These are phyloP conservation scores for Metacarcinus magister DNA, from an alignment of 2,888 invertebrate genomes.

Conservation along the genomic window DNA sequence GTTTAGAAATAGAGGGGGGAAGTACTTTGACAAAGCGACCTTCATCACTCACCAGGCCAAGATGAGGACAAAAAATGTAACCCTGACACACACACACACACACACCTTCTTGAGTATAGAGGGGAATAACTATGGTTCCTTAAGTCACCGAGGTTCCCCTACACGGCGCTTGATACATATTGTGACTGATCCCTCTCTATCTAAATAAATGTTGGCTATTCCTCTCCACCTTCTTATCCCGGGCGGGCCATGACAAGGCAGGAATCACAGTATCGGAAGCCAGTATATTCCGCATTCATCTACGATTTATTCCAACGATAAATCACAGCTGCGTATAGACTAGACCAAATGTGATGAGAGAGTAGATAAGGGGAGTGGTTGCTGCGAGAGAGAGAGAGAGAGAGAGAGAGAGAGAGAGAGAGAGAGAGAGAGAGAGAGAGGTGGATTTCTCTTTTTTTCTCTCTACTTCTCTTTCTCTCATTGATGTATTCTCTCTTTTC, in stretches of 20 bases:
- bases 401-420: neutral
- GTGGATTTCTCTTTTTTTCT: conserved; percentile 20
- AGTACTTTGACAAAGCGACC: conserved; percentile 36
- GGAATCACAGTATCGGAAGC: conserved; percentile 54
- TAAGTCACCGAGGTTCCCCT: neutral
- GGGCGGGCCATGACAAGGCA: conserved; percentile 13
- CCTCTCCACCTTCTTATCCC: conserved; percentile 53
- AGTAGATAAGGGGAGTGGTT: neutral
- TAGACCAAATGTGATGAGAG: conserved; percentile 54
- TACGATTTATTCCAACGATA: conserved; percentile 60
- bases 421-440: neutral
- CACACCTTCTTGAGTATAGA: neutral
- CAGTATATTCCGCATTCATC: conserved; percentile 56
- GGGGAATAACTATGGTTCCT: neutral
- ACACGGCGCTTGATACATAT: neutral
- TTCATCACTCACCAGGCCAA: neutral
- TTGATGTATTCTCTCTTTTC: conserved; percentile 13
- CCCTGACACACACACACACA: conserved; percentile 21
- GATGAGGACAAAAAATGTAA: neutral
- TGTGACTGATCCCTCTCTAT: conserved; percentile 49
- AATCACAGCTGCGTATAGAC: conserved; percentile 54
- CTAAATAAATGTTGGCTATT: conserved; percentile 44
- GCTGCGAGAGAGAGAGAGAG: neutral
- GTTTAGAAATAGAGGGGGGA: neutral
- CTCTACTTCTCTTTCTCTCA: conserved; percentile 38